These are phyloP conservation scores for Trachelus stipa DNA, from an alignment of 2,888 invertebrate species.

Conservation along the genomic window DNA sequence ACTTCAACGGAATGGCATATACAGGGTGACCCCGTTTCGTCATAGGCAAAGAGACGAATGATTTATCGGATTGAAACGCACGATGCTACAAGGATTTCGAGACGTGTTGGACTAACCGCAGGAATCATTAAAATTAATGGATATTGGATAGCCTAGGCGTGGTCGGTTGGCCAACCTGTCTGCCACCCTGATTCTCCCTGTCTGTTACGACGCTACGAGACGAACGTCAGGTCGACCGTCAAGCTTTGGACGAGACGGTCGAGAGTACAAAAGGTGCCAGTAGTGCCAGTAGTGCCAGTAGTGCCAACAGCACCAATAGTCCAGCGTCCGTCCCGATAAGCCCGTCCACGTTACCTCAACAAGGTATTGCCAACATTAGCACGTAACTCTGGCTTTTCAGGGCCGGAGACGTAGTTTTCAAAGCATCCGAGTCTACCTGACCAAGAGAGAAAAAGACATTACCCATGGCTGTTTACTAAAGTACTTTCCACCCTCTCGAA, in stretches of 20 bases:
- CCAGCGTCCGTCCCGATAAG: background rate
- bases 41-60: background rate
- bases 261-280: background rate
- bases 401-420: background rate
- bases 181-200: background rate
- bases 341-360: background rate
- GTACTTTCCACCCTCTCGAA: background rate
- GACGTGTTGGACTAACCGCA: conserved; percentile 54
- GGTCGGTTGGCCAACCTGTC: conserved; percentile 17
- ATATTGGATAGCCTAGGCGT: conserved; percentile 52
- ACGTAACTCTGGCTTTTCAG: background rate
- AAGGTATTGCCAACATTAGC: background rate
- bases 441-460: background rate
- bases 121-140: conserved; percentile 59
- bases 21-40: background rate
- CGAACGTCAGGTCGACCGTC: background rate
- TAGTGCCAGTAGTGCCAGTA: too few relatives aligned
- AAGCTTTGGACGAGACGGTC: background rate
- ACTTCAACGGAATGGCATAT: background rate
- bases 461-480: background rate
- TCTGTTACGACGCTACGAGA: background rate
- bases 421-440: background rate
- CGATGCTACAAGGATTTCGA: conserved; percentile 12
- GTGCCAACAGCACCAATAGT: too few relatives aligned
- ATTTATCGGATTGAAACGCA: background rate